Base-by-base conservation (phyloP, 2,113 vertebrate genomes). In the Trichechus manatus region DNA sequence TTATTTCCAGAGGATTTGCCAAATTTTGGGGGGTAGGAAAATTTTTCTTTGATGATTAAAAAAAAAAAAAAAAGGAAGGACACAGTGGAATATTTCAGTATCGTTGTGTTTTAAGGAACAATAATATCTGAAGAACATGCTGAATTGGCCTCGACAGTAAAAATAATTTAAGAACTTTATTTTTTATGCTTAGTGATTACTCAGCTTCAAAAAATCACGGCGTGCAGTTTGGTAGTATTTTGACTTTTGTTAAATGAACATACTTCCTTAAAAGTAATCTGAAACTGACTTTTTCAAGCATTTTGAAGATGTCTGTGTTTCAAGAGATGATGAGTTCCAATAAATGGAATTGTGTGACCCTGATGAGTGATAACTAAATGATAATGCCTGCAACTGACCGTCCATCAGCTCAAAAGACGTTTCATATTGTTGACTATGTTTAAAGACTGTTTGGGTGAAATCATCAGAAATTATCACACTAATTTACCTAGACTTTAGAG, bases 1-100 rank as follows among this genome's bases (percentile, higher is more conserved):
- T 96, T 83, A 93, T 97, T 97, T 97, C 96, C 94, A 97, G 77
- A 70, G 53, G 80, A 95, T 86, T 72, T 95, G 94, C 93, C 89
- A 95, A 95, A 33, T 88, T 25, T 81, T 82, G 63, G 10, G 53
- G 79, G 53, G 93, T 90, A 77, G 50, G 47, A 88, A 23, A 59
- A 0, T 7, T 56, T 85, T 92, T 89, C 86, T 29, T 91, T 96
- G 42, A 92, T 64, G 90, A 36, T 87, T 82, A 56, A 1, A 82
- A 79, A 93, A 75, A 82, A 81, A 6, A 39, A 64, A 74, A 64
- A 82, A n/a, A 81, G 88, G 63, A 89, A 95, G 29, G 74, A 47
- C 47, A 74, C 39, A 19, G 61, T 82, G 66, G 44, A 96, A 27
- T 93, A 90, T 93, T 90, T 96, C 36, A 82, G 31, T 68, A 14